A percentile compares a stretch with the other conserved stretches of the same genome.
Evolutionary conservation across 2,888 invertebrate genomes (phyloP).

Genomic region (Microplitis manilae): DNA sequence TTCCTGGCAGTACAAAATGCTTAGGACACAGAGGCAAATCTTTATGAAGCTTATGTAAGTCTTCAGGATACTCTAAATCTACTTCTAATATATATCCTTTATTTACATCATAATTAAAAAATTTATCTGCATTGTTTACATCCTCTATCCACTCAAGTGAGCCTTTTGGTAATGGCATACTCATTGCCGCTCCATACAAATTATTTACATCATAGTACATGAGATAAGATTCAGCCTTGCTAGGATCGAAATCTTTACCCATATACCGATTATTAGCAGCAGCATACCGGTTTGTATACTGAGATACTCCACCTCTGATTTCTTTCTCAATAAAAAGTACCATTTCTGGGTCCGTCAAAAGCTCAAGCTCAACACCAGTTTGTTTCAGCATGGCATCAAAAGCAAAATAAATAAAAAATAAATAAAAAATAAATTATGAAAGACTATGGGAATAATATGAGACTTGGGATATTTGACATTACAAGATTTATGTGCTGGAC

Average conservation of each 20-base stretch:
- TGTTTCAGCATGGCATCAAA: too few species aligned
- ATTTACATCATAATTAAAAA: neutral
- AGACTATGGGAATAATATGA: too few species aligned
- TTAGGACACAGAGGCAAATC: slow-evolving; percentile 57
- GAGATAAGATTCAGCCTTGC: slow-evolving; percentile 53
- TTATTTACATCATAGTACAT: slow-evolving; percentile 64
- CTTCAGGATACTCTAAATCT: slow-evolving; percentile 53
- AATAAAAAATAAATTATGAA: too few species aligned
- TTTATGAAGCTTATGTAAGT: slow-evolving; percentile 60
- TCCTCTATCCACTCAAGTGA: slow-evolving; percentile 58
- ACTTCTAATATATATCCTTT: slow-evolving; percentile 27
- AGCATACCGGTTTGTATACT: slow-evolving; percentile 38
- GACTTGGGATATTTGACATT: too few species aligned
- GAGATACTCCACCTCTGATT: slow-evolving; percentile 39
- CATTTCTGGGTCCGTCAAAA: too few species aligned
- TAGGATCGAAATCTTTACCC: slow-evolving; percentile 20
- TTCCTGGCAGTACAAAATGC: slow-evolving; percentile 23
- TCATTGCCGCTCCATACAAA: slow-evolving; percentile 64
- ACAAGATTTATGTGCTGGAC: too few species aligned
- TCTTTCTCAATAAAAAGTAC: slow-evolving; percentile 39
- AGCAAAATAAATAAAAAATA: too few species aligned
- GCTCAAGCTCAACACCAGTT: too few species aligned
- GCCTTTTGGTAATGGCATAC: slow-evolving; percentile 52
- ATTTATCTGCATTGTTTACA: slow-evolving; percentile 7
- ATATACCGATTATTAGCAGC: slow-evolving; percentile 39